These are phyloP conservation scores for Octopus sinensis DNA, from an alignment of 1,140 invertebrate genomes.

Conservation along the genomic window DNA sequence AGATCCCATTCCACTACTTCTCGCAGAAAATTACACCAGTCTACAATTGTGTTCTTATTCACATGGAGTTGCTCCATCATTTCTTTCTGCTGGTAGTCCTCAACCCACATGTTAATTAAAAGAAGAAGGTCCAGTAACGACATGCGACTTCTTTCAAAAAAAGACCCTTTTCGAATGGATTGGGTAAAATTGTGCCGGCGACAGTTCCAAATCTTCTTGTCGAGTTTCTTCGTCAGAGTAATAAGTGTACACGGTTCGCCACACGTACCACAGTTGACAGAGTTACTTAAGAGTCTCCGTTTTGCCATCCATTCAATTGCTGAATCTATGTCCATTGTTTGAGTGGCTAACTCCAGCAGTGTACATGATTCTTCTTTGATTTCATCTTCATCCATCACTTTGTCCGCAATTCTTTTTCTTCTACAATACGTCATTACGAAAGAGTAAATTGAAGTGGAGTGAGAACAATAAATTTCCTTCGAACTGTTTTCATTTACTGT, in stretches of 20 bases:
- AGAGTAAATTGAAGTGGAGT: no score
- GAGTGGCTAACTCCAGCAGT: neutral
- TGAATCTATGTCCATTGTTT: neutral
- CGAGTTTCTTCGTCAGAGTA: neutral
- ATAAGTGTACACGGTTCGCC: neutral
- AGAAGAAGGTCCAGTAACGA: neutral
- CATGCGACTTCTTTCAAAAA: neutral
- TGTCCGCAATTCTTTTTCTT: no score
- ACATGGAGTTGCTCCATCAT: conserved; percentile 14
- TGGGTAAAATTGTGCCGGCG: neutral
- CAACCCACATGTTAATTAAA: conserved; percentile 14
- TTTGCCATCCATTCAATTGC: neutral
- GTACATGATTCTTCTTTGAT: no score
- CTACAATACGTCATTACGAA: no score
- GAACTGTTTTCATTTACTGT: no score
- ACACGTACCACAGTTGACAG: neutral
- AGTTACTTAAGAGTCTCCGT: neutral
- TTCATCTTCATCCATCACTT: no score
- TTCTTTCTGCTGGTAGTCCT: conserved; percentile 12
- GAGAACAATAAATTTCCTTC: no score
- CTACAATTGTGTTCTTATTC: conserved; percentile 14
- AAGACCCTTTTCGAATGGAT: neutral
- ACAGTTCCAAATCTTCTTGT: neutral
- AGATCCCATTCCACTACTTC: conserved; percentile 6
- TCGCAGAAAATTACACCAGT: conserved; percentile 25